phyloP scores from a whole-genome alignment of 2,113 vertebrate genomes.

The Bos taurus region ARS-UCD2.0 NC_037337.1:98398001-98398500 shows the following conservation, averaged over 20 bases:
- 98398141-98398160: slow-evolving; percentile 55
- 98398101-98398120: neutral
- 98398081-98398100: neutral
- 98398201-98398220: slow-evolving; percentile 14
- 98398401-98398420: neutral
- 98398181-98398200: slow-evolving; percentile 25
- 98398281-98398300: neutral
- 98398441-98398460: neutral
- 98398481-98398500: neutral
- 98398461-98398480: neutral
- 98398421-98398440: neutral
- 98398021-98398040: neutral
- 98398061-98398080: slow-evolving; percentile 12
- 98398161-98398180: slow-evolving; percentile 24
- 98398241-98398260: neutral
- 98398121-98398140: slow-evolving; percentile 31
- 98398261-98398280: neutral
- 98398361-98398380: neutral
- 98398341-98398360: neutral
- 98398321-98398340: neutral
- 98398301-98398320: neutral
- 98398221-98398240: neutral
- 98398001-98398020: neutral
- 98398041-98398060: neutral
- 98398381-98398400: neutral